Conservation (phyloP, 2,888 invertebrate species). For the Thecocarcelia acutangulata region DNA sequence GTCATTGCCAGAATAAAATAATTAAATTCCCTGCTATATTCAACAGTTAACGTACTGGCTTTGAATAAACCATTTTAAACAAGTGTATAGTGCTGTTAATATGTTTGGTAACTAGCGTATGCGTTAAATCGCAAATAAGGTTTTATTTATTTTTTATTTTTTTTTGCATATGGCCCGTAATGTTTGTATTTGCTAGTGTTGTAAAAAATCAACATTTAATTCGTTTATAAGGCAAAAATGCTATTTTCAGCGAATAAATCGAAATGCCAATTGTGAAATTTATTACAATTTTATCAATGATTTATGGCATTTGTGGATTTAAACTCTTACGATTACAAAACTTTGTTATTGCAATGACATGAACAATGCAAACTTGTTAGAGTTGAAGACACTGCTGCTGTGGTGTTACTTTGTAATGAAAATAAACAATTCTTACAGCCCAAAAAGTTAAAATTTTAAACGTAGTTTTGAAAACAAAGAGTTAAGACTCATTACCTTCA, state of each 20-base stretch:
- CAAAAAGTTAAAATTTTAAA: neutral
- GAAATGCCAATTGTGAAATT: slow-evolving; percentile 65
- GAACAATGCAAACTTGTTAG: slow-evolving; percentile 3
- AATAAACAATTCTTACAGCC: slow-evolving; percentile 18
- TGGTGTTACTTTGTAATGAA: slow-evolving; percentile 42
- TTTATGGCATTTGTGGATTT: slow-evolving; percentile 46
- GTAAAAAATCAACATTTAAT: slow-evolving; percentile 1
- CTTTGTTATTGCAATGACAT: slow-evolving; percentile 10
- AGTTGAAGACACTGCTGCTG: neutral
- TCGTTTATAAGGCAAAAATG: slow-evolving; percentile 29
- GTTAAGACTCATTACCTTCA: slow-evolving; percentile 15
- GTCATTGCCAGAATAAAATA: too few relatives aligned
- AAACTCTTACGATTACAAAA: slow-evolving; percentile 11
- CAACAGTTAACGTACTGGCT: too few relatives aligned
- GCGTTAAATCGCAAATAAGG: too few relatives aligned
- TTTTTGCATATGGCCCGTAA: neutral
- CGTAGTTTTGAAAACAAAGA: slow-evolving; percentile 35
- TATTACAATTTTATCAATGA: slow-evolving; percentile 60
- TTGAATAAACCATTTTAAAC: too few relatives aligned
- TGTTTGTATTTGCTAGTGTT: slow-evolving; percentile 49
- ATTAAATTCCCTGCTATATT: too few relatives aligned
- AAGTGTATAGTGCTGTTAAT: too few relatives aligned
- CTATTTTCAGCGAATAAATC: slow-evolving; percentile 65
- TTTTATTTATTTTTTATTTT: too few relatives aligned
- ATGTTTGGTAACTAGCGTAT: too few relatives aligned